Evolutionary conservation across 2,888 invertebrate species (phyloP), one percentile per base, ranked within the genome.

Genomic region (Cecidostiba fungosa): DNA sequence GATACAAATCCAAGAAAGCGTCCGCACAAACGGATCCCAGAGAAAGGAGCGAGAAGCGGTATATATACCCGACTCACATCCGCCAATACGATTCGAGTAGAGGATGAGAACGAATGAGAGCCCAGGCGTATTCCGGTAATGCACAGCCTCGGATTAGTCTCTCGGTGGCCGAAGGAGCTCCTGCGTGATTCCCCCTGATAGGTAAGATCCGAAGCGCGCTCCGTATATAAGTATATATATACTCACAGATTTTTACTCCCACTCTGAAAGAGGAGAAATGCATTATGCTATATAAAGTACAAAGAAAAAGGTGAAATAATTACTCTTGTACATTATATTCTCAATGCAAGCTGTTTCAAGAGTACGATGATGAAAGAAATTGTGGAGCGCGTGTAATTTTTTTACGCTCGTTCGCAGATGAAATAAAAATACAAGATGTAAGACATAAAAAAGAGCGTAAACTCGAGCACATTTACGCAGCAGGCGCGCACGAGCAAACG

Each of bases 131-230:
- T 82, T 77, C 77, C n/a, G 70, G 70, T 83, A 77, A 83, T 82
- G 82, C 82, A 83, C 82, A 70, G 32, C 70, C 66, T 29, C 39
- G 72, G 82, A 83, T 83, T 83, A 83, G 77, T 77, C 47, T 43
- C 77, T 62, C 1, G 10, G 54, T 12, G 39, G 39, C 36, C 39
- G 66, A 14, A 29, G 14, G 14, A 26, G 69, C n/a, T 39, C n/a
- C 29, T 3, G 36, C 72, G 23, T 47, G n/a, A 73, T 74, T 81
- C 23, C 32, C 62, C 8, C 14, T 47, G 74, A 74, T 81, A 74
- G 74, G 81, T 23, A 66, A 59, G 73, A 47, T 47, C 69, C 66
- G 19, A 32, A 10, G 12, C 14, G 43, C 26, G 26, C 47, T 12
- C 47, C 50, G 19, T 19, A 50, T 50, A 16, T 50, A 43, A 10